These are phyloP conservation scores for Plebejus anna DNA, from an alignment of 2,888 invertebrate genomes.

Conservation along the genomic window DNA sequence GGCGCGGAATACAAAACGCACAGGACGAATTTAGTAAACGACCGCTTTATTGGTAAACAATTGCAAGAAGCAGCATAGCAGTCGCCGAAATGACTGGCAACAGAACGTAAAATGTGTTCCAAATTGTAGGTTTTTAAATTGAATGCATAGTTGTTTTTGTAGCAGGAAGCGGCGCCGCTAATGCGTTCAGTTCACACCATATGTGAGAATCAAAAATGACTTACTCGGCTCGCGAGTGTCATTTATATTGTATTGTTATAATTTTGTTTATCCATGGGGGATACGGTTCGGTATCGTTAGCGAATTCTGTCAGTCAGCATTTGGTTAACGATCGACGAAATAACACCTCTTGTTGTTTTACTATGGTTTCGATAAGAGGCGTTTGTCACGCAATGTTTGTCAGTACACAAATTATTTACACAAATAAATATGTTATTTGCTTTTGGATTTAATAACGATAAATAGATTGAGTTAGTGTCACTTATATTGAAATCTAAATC, in stretches of 20 bases:
- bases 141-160: conserved; percentile 47
- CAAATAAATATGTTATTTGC: conserved; percentile 10
- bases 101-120: conserved; percentile 30
- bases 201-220: conserved; percentile 59
- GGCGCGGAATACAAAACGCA: conserved; percentile 5
- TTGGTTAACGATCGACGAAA: conserved; percentile 51
- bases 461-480: not conserved
- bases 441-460: not conserved
- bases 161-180: conserved; percentile 58
- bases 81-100: conserved; percentile 33
- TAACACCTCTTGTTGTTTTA: conserved; percentile 53
- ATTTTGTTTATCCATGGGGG: conserved; percentile 56
- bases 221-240: conserved; percentile 45
- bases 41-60: conserved; percentile 3
- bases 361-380: conserved; percentile 42
- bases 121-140: conserved; percentile 41
- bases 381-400: conserved; percentile 39
- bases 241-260: conserved; percentile 57
- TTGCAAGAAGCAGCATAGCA: conserved; percentile 23
- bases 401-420: conserved; percentile 1
- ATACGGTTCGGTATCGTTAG: conserved; percentile 61
- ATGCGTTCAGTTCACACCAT: conserved; percentile 66
- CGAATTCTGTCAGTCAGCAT: conserved; percentile 51
- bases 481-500: not conserved
- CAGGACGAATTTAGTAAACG: conserved; percentile 14